Base-by-base conservation (phyloP, 2,888 invertebrate genomes). In the Pteria penguin region DNA sequence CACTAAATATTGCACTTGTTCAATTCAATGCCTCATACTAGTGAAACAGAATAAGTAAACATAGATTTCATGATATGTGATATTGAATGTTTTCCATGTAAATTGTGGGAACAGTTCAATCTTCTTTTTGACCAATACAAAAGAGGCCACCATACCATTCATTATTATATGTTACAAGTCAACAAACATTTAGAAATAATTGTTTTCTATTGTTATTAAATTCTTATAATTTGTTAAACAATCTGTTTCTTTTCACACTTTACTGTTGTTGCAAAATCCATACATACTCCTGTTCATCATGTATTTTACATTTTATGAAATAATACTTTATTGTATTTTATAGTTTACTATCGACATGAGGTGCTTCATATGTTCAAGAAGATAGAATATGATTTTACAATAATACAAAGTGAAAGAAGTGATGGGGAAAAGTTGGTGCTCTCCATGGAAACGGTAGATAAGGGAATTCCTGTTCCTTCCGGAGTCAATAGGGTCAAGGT, bases 341-440 rank as follows among this genome's bases (percentile, higher is more conserved):
- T 83, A 90, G 89, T 90, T 8, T 88, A 90, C 75, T 85, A 87
- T 66, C 89, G 89, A 80, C 90, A 90, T 76, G 90, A 90, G 76
- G 85, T 89, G 33, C 82, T 84, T 27, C 88, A 88, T 79, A 75
- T 89, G 75, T 87, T 90, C 72, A 86, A 84, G 73, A 88, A 88
- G 55, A 88, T 87, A 45, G 81, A 83, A 27, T 88, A 86, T 79
- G 90, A 90, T 72, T 86, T 88, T 83, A 87, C 87, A 72, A 80
- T 90, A 0, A 76, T 89, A 31, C 90, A 90, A 72, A 86, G 86
- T 78, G 90, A 90, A 79, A 77, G 88, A 66, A 72, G 86, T 4
- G 90, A 90, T 60, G 88, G 88, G 26, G 87, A 88, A 14, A 89
- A 87, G 73, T 87, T 84, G 65, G 79, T 90, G 24, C 80, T 90